Evolutionary conservation across 2,113 vertebrate species (phyloP).

Genomic region (Strigops habroptila): DNA sequence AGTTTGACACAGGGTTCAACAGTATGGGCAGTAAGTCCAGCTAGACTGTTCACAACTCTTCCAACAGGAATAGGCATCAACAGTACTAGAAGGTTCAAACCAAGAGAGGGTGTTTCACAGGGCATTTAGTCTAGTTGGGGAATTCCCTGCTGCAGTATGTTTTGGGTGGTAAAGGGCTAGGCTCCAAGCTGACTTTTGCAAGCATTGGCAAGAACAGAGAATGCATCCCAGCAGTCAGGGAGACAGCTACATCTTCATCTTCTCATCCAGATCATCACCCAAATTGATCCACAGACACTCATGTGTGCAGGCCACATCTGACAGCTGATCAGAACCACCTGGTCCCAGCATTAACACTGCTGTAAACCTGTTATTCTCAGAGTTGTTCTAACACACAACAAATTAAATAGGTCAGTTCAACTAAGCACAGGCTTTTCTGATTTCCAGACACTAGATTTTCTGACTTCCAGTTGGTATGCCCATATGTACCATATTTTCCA

Average conservation of each 20-base stretch:
- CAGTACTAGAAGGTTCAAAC: neutral
- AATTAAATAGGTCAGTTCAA: neutral
- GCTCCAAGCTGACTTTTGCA: neutral
- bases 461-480: neutral
- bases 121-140: neutral
- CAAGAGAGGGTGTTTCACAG: neutral
- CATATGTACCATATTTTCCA: neutral
- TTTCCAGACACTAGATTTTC: neutral
- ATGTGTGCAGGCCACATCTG: fast-evolving
- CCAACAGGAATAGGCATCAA: neutral
- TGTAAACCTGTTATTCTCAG: neutral
- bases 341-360: neutral
- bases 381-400: neutral
- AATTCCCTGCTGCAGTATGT: neutral
- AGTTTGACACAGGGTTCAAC: neutral
- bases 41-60: neutral
- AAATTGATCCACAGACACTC: neutral
- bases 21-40: neutral
- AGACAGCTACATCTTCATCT: neutral
- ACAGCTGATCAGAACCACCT: neutral
- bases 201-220: neutral
- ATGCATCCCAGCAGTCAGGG: neutral
- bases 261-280: neutral
- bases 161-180: neutral
- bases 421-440: neutral